These are phyloP conservation scores for Cyrtodaria siliqua DNA, from an alignment of 2,888 invertebrate genomes.

Conservation along the genomic window DNA sequence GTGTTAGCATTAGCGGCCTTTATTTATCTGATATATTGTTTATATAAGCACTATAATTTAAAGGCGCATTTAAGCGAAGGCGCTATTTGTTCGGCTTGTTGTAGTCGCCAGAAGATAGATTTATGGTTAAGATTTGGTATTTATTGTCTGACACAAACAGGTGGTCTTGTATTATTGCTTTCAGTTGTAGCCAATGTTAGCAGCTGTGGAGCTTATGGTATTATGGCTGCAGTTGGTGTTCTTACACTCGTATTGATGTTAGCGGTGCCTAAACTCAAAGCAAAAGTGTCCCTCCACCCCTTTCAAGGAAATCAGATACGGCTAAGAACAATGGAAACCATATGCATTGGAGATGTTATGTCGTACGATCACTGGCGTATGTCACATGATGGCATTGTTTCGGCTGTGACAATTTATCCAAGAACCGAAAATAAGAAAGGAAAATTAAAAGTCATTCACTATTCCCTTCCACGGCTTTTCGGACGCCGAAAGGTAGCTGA, in stretches of 20 bases:
- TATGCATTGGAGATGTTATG: conserved; percentile 30
- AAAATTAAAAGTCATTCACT: conserved; percentile 29
- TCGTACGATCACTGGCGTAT: conserved; percentile 5
- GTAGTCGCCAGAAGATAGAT: conserved; percentile 13
- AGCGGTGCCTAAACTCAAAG: conserved; percentile 7
- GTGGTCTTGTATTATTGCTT: conserved; percentile 8
- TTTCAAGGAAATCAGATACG: conserved; percentile 25
- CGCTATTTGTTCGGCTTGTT: conserved; percentile 29
- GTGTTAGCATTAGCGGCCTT: conserved; percentile 4
- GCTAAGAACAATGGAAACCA: conserved; percentile 9
- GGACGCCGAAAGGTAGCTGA: conserved; percentile 24
- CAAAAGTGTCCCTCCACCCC: conserved; percentile 24
- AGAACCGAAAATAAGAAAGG: conserved; percentile 13
- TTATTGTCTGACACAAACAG: conserved; percentile 21
- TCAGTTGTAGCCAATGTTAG: conserved; percentile 7
- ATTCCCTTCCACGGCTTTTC: conserved; percentile 15
- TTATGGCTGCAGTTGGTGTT: conserved; percentile 4
- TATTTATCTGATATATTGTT: conserved; percentile 30
- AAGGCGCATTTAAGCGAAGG: conserved; percentile 8
- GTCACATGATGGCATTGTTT: conserved; percentile 35
- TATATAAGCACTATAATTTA: conserved; percentile 20
- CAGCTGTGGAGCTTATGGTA: conserved; percentile 19
- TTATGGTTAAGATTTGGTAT: conserved; percentile 27
- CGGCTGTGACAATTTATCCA: conserved; percentile 4
- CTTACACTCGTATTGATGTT: conserved; percentile 18